Evolutionary conservation across 1,140 invertebrate species (phyloP).

Genomic region (Galendromus occidentalis): DNA sequence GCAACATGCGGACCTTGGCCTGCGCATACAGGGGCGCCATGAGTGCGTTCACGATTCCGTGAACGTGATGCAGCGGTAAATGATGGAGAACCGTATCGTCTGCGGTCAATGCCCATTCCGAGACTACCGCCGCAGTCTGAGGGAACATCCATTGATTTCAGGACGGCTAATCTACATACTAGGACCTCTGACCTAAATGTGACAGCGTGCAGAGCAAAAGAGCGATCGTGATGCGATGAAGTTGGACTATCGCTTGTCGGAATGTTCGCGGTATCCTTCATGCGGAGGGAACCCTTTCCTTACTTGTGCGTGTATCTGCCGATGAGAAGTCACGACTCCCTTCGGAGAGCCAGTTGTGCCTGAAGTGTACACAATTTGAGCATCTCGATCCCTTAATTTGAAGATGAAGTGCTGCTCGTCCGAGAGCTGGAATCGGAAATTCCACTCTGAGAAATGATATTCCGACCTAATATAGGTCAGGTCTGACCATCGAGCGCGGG

Average conservation of each 20-base stretch:
- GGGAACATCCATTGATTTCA: not conserved
- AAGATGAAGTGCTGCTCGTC: no score
- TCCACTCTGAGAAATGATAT: not conserved
- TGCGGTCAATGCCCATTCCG: slow-evolving; percentile 46
- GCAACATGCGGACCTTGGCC: slow-evolving; percentile 42
- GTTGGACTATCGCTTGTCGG: not conserved
- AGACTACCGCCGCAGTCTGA: slow-evolving; percentile 27
- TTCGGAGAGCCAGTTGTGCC: slow-evolving; percentile 24
- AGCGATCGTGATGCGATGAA: not conserved
- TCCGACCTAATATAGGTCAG: not conserved
- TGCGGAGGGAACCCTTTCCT: not conserved
- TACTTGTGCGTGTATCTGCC: slow-evolving; percentile 45
- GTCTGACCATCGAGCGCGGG: not conserved
- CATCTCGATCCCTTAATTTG: not conserved
- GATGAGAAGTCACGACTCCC: slow-evolving; percentile 24
- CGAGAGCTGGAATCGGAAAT: not conserved
- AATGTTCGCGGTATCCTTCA: not conserved
- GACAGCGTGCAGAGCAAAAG: not conserved
- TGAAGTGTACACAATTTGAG: slow-evolving; percentile 22
- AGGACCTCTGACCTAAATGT: not conserved
- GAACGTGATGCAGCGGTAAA: slow-evolving; percentile 65
- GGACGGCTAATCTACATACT: not conserved
- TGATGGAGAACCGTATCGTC: slow-evolving; percentile 58
- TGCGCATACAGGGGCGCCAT: slow-evolving; percentile 50
- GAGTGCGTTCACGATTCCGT: slow-evolving; percentile 64